A percentile compares a stretch with the other conserved stretches of the same genome.
Conservation (phyloP, 2,113 vertebrate genomes). For the Sitta europaea region DNA sequence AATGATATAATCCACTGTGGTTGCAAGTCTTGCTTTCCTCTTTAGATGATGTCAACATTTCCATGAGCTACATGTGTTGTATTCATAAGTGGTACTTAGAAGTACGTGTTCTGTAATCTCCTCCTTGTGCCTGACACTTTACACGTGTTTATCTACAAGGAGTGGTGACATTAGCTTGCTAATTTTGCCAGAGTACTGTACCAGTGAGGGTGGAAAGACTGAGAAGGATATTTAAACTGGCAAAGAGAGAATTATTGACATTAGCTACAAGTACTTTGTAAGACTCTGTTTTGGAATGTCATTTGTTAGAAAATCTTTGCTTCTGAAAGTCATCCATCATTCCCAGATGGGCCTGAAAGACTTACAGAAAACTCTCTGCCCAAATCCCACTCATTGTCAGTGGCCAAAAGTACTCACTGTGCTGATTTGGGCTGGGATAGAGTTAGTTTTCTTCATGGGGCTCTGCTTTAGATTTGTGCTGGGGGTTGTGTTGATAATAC, state of each 20-base stretch:
- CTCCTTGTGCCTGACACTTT: slow-evolving; percentile 63
- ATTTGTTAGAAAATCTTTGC: slow-evolving; percentile 51
- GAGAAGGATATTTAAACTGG: slow-evolving; percentile 56
- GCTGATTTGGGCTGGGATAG: neutral
- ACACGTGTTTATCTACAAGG: slow-evolving; percentile 62
- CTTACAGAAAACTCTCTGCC: neutral
- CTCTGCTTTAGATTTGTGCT: neutral
- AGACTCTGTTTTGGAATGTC: slow-evolving; percentile 48
- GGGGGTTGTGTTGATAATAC: neutral
- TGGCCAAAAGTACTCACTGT: neutral
- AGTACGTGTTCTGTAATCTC: slow-evolving; percentile 66
- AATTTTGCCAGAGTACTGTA: slow-evolving; percentile 49
- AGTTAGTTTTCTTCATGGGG: neutral
- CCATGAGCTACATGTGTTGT: slow-evolving; percentile 52
- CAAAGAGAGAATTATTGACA: slow-evolving; percentile 57
- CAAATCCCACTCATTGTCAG: neutral
- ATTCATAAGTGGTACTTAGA: slow-evolving; percentile 65
- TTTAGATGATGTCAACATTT: slow-evolving; percentile 59
- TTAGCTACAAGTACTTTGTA: slow-evolving; percentile 46
- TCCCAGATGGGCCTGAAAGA: neutral
- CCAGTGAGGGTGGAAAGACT: slow-evolving; percentile 20
- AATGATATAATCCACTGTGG: slow-evolving; percentile 58
- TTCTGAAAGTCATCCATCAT: slow-evolving; percentile 56
- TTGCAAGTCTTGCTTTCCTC: slow-evolving; percentile 56
- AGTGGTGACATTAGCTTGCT: slow-evolving; percentile 56